A percentile compares a stretch with the other conserved stretches of the same genome.
phyloP scores from a whole-genome alignment of 2,797 vertebrate species.

The Gambelia wislizenii region DNA sequence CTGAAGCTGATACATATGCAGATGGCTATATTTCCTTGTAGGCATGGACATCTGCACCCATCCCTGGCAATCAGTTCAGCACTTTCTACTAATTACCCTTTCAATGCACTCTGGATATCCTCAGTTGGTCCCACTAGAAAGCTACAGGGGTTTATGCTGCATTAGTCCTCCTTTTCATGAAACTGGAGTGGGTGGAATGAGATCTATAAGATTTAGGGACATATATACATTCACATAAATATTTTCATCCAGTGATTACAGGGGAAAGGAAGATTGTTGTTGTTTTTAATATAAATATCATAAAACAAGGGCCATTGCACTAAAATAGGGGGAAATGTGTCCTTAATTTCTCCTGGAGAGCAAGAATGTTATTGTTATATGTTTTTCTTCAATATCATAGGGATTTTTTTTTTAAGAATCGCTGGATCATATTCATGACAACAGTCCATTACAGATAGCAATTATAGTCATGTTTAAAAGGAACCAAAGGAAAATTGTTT shows the following conservation, averaged over 20 bases:
- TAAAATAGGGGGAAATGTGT: fast-evolving
- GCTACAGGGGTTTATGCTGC: conserved; percentile 23
- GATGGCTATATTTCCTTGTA: conserved; percentile 51
- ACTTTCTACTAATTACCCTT: conserved; percentile 61
- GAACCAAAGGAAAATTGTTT: neutral
- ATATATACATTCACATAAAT: neutral
- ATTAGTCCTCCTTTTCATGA: neutral
- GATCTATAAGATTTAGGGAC: neutral
- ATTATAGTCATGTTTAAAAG: neutral
- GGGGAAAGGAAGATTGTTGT: neutral
- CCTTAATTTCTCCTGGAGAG: neutral
- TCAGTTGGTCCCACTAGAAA: conserved; percentile 45
- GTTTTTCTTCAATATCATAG: no score
- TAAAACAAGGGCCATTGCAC: fast-evolving
- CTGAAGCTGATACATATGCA: conserved; percentile 43
- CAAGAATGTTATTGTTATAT: neutral
- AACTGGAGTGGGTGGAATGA: neutral
- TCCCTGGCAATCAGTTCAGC: conserved; percentile 44
- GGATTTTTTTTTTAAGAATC: no score
- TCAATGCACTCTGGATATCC: conserved; percentile 53
- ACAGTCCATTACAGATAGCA: neutral
- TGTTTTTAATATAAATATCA: neutral
- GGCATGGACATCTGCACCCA: conserved; percentile 50
- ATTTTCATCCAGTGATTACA: neutral
- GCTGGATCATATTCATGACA: neutral